phyloP scores from a whole-genome alignment of 1,140 invertebrate species.

The Phthorimaea operculella region DNA sequence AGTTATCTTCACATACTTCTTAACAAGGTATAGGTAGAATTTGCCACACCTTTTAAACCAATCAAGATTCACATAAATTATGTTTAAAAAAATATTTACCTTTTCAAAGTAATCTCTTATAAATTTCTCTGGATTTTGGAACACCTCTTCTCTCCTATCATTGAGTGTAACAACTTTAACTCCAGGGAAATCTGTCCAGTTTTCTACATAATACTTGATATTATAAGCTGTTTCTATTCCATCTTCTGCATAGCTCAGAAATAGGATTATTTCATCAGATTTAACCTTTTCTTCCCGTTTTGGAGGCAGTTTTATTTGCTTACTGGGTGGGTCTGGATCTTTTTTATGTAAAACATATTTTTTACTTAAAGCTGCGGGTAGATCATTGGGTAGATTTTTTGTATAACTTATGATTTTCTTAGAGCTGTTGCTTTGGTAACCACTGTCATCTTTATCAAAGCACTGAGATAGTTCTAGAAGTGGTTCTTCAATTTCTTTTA shows the following conservation, averaged over 20 bases:
- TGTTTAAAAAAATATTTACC: constrained; percentile 27
- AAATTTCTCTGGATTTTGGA: constrained; percentile 60
- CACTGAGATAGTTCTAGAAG: constrained; percentile 41
- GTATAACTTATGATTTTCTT: constrained; percentile 47
- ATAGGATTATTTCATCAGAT: constrained; percentile 46
- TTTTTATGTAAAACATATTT: constrained; percentile 39
- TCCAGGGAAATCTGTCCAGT: constrained; percentile 37
- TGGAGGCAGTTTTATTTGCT: constrained; percentile 26
- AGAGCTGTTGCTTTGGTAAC: constrained; percentile 51
- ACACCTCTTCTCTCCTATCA: constrained; percentile 50
- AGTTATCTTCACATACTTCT: not conserved
- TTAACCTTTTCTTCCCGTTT: constrained; percentile 26
- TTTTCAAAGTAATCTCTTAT: constrained; percentile 65
- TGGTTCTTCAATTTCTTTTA: constrained; percentile 54
- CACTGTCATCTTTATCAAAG: constrained; percentile 58
- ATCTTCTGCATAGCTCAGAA: constrained; percentile 62
- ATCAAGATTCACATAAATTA: too few species aligned
- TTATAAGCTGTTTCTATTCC: constrained; percentile 53
- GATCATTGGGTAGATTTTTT: constrained; percentile 45
- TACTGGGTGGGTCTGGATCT: constrained; percentile 35
- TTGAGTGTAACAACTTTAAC: constrained; percentile 55
- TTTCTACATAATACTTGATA: constrained; percentile 48
- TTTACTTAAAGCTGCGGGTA: constrained; percentile 56
- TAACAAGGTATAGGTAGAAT: too few species aligned
- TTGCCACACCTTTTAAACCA: too few species aligned